Conservation (phyloP, 1,140 invertebrate species). For the Neodiprion fabricii region DNA sequence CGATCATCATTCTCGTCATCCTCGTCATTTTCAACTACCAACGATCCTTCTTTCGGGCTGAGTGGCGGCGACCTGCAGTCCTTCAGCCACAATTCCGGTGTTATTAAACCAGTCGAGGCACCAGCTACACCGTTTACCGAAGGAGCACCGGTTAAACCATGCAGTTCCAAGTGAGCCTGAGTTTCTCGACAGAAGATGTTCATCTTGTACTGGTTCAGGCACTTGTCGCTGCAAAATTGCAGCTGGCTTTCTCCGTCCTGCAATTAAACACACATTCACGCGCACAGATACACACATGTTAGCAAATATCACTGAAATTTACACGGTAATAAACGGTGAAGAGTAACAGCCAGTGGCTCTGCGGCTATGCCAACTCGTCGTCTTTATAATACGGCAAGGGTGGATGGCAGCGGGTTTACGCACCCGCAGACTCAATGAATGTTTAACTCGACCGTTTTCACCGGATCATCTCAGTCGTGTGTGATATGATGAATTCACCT, state of each 20-base stretch:
- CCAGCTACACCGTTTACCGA: slow-evolving; percentile 44
- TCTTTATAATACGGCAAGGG: too few species aligned
- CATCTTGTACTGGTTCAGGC: slow-evolving; percentile 95
- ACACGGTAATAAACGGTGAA: not conserved
- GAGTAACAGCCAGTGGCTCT: too few species aligned
- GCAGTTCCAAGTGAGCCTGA: slow-evolving; percentile 85
- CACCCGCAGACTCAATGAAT: too few species aligned
- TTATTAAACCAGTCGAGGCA: slow-evolving; percentile 70
- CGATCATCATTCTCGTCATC: slow-evolving; percentile 40
- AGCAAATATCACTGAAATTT: too few species aligned
- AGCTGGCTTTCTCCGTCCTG: slow-evolving; percentile 80
- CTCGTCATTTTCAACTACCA: slow-evolving; percentile 48
- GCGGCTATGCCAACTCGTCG: too few species aligned
- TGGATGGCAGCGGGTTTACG: too few species aligned
- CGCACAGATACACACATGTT: too few species aligned
- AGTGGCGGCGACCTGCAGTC: slow-evolving; percentile 75
- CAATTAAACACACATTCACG: slow-evolving; percentile 28
- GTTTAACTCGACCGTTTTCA: too few species aligned
- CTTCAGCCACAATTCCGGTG: slow-evolving; percentile 85
- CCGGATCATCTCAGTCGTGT: not conserved
- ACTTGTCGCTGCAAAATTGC: slow-evolving; percentile 88
- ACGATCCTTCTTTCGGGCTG: slow-evolving; percentile 60
- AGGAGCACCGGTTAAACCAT: slow-evolving; percentile 61
- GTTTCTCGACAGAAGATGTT: slow-evolving; percentile 93
- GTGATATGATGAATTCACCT: slow-evolving; percentile 51